These are phyloP conservation scores for Drosophila nr. fundita DNA, from an alignment of 2,888 invertebrate species.

Conservation along the genomic window DNA sequence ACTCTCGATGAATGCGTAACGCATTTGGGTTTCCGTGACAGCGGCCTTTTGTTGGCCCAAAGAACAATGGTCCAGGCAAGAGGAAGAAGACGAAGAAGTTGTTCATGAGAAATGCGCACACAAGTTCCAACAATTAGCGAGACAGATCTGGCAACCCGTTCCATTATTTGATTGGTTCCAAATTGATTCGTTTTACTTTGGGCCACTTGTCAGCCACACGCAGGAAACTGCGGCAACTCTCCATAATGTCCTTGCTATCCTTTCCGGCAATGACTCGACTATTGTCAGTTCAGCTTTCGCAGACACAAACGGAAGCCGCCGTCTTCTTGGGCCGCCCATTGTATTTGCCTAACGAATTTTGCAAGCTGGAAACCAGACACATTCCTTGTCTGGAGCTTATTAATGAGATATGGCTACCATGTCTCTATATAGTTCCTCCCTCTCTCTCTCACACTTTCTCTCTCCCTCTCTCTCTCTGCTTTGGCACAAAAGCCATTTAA, in stretches of 20 bases:
- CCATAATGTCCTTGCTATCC: conserved; percentile 15
- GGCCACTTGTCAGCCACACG: conserved; percentile 68
- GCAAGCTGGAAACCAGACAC: conserved; percentile 9
- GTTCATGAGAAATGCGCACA: conserved; percentile 1
- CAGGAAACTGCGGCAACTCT: conserved; percentile 61
- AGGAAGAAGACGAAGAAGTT: not conserved
- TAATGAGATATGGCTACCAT: conserved; percentile 34
- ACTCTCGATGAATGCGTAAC: conserved; percentile 41
- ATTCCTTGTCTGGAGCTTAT: conserved; percentile 24
- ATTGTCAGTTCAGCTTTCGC: conserved; percentile 17
- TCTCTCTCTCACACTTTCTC: not conserved
- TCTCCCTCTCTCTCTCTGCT: not conserved
- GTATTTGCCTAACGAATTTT: conserved; percentile 65
- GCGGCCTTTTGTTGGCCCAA: conserved; percentile 21
- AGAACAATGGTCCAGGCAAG: conserved; percentile 11
- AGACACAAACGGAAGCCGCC: conserved; percentile 33
- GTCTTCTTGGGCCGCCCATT: conserved; percentile 32
- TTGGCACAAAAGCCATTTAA: conserved; percentile 42
- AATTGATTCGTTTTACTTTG: conserved; percentile 56
- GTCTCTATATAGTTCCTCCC: not conserved
- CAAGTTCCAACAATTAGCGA: conserved; percentile 46
- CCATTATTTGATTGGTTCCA: conserved; percentile 53
- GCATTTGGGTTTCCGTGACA: conserved; percentile 40
- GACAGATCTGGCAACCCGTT: conserved; percentile 33
- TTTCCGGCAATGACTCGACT: conserved; percentile 15